These are phyloP conservation scores for Thumatha senex DNA, from an alignment of 2,888 invertebrate species.

Conservation along the genomic window DNA sequence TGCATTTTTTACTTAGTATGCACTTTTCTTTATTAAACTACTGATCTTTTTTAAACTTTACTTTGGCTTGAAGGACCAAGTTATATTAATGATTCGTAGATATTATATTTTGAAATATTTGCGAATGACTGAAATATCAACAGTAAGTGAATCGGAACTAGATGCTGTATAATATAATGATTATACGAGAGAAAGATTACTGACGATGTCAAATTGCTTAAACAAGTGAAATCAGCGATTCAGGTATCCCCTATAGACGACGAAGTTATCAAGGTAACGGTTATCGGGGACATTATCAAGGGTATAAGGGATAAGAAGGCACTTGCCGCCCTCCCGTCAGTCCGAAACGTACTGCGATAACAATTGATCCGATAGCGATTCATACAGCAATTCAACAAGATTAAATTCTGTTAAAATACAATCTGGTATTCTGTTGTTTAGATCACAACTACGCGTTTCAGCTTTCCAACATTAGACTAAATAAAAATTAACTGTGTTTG, in stretches of 20 bases:
- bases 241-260: conserved; percentile 36
- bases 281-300: conserved; percentile 45
- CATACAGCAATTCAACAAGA: conserved; percentile 31
- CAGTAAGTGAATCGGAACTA: too few species aligned
- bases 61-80: too few species aligned
- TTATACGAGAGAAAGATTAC: too few species aligned
- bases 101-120: too few species aligned
- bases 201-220: conserved; percentile 16
- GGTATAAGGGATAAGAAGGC: conserved; percentile 35
- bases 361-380: conserved; percentile 38
- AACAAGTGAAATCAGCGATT: conserved; percentile 38
- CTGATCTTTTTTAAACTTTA: too few species aligned
- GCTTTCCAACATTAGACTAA: conserved; percentile 12
- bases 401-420: conserved; percentile 20
- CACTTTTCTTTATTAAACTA: too few species aligned
- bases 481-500: conserved; percentile 22
- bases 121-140: too few species aligned
- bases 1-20: too few species aligned
- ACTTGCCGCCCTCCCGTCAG: conserved; percentile 35
- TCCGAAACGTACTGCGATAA: conserved; percentile 33
- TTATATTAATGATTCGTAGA: too few species aligned
- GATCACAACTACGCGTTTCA: conserved; percentile 11
- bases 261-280: conserved; percentile 44
- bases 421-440: conserved; percentile 16
- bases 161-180: too few species aligned